Conservation (phyloP, 2,113 vertebrate species). For the Mesoclemmys tuberculata region DNA sequence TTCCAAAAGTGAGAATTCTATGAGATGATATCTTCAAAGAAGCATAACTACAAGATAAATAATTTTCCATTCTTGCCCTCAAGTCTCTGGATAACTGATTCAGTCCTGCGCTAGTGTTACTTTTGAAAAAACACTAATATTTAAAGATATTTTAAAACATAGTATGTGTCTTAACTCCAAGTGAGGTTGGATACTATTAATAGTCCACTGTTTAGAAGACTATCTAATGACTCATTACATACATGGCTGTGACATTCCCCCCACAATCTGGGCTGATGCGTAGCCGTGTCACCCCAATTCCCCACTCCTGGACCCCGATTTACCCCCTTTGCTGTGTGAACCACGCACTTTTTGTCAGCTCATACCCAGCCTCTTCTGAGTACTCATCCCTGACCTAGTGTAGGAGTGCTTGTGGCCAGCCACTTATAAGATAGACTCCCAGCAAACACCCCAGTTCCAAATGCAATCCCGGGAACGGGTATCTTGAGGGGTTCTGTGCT, state of each 20-base stretch:
- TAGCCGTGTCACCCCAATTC: too few relatives aligned
- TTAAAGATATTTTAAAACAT: not conserved
- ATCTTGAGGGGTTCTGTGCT: too few relatives aligned
- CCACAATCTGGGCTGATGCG: too few relatives aligned
- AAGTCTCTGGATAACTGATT: not conserved
- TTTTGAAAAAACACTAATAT: not conserved
- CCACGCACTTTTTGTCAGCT: too few relatives aligned
- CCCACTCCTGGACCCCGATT: too few relatives aligned
- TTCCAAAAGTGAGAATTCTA: not conserved
- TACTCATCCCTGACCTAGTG: too few relatives aligned
- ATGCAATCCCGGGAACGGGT: too few relatives aligned
- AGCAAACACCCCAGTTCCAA: too few relatives aligned
- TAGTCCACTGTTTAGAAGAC: not conserved
- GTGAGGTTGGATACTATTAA: not conserved
- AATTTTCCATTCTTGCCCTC: not conserved
- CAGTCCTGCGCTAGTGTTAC: not conserved
- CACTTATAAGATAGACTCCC: too few relatives aligned
- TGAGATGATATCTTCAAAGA: not conserved
- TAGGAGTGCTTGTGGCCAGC: too few relatives aligned
- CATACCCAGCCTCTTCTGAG: too few relatives aligned
- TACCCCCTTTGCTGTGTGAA: too few relatives aligned
- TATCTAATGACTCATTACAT: not conserved
- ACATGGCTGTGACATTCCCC: not conserved
- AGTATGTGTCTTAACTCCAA: not conserved
- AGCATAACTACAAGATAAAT: not conserved